phyloP scores from a whole-genome alignment of 2,113 vertebrate species.

The Delphinapterus leucas region DNA sequence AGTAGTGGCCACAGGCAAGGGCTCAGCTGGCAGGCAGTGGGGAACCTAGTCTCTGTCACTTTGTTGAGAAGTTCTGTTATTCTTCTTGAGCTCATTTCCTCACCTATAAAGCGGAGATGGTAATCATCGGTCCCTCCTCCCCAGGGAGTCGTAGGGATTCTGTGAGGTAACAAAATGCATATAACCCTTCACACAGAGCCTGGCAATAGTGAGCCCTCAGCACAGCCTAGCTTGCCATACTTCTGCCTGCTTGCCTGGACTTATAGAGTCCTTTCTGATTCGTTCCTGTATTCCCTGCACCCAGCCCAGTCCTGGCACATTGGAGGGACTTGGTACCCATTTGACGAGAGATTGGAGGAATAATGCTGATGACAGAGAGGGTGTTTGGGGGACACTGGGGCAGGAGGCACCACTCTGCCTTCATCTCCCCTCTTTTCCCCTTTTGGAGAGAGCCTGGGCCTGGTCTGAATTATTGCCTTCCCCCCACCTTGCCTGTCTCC shows the following conservation, averaged over 20 bases:
- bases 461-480: background rate
- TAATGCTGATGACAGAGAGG: accelerated
- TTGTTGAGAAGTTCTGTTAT: background rate
- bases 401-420: background rate
- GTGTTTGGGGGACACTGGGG: background rate
- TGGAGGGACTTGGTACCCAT: background rate
- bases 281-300: background rate
- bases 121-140: background rate
- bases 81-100: background rate
- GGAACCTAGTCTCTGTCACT: background rate
- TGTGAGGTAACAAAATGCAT: accelerated
- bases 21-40: background rate
- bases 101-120: background rate
- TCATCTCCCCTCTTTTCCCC: background rate
- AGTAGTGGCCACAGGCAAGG: accelerated
- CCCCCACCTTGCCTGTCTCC: too few species aligned
- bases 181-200: background rate
- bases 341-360: background rate
- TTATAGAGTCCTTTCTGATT: background rate
- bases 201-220: background rate
- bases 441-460: background rate
- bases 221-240: accelerated
- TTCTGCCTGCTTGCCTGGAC: background rate
- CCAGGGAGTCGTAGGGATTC: background rate
- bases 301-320: background rate